A percentile compares a stretch with the other conserved stretches of the same genome.
phyloP scores from a whole-genome alignment of 2,797 vertebrate genomes.

The Oryzias sinensis region DNA sequence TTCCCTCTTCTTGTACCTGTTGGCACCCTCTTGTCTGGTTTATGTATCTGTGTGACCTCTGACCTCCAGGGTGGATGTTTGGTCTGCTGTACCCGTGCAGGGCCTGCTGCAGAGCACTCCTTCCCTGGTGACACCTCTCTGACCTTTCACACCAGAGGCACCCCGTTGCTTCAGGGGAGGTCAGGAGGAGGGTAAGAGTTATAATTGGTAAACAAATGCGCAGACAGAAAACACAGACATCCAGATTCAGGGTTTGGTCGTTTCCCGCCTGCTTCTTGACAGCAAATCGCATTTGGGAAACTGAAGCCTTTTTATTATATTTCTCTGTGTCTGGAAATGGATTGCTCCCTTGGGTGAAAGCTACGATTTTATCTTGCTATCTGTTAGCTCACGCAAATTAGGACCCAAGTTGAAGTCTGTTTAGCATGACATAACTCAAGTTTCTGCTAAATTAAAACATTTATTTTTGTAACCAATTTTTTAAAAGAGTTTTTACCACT shows the following conservation, averaged over 20 bases:
- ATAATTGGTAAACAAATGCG: conserved; percentile 42
- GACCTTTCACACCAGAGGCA: conserved; percentile 57
- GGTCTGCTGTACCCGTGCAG: conserved; percentile 27
- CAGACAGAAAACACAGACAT: conserved; percentile 23
- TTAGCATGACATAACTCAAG: too few relatives aligned
- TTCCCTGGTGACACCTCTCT: conserved; percentile 43
- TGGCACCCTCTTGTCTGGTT: conserved; percentile 65
- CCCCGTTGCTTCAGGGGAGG: conserved; percentile 44
- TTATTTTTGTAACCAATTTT: too few relatives aligned
- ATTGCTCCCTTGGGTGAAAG: neutral
- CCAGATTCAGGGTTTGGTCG: conserved; percentile 15
- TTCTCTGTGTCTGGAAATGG: neutral
- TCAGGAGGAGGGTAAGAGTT: conserved; percentile 51
- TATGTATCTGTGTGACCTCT: conserved; percentile 62
- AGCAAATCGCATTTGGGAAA: conserved; percentile 11
- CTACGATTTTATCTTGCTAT: conserved; percentile 1
- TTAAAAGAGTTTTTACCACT: too few relatives aligned
- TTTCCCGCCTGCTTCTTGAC: conserved; percentile 4
- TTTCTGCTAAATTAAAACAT: too few relatives aligned
- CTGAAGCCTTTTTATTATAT: conserved; percentile 10
- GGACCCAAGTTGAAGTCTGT: too few relatives aligned
- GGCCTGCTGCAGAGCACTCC: conserved; percentile 19
- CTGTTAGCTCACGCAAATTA: too few relatives aligned
- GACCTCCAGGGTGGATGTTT: conserved; percentile 38
- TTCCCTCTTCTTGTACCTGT: conserved; percentile 66